Base-by-base conservation (phyloP, 2,113 vertebrate species). In the Chaenocephalus aceratus region DNA sequence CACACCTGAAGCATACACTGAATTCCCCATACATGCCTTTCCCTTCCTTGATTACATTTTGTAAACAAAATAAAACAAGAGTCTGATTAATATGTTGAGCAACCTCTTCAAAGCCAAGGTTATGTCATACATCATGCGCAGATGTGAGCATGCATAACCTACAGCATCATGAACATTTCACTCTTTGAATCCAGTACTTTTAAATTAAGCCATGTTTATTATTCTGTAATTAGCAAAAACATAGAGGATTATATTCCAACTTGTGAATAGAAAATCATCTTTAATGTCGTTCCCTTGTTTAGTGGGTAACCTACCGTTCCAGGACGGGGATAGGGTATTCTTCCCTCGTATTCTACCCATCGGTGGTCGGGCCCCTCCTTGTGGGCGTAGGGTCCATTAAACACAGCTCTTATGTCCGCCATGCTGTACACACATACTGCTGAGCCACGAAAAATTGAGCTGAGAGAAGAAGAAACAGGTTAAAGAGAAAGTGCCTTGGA, bases 391-490 rank as follows among this genome's bases (percentile, higher is more conserved):
- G 97, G 97, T 36, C 98, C 98, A 2, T 99, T 99, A 86, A 99
- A 99, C 52, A 92, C 97, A 0, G 96, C 97, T 77, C 98, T 94
- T 73, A 99, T 96, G 63, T 99, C 97, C 1, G 97, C 96, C 97
- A 99, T 99, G 88, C 94, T 98, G 85, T 99, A 99, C 59, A 98
- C 95, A 83, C 98, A 99, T 58, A 99, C 97, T 1, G 98, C 98
- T n/a, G 98, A 99, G 76, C 98, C 98, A 84, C 96, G 97, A 94
- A 99, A 99, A 82, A 99, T 96, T 2, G 97, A 97, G 87, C 98
- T 99, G 92, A 54, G 85, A 91, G n/a, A 54, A 46, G 59, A 13
- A 15, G 6, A 58, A 60, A 82, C 11, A 64, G 13, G 7, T 75
- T 70, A 46, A 56, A 16, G 13, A 26, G 18, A 18, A 26, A 14